Base-by-base conservation (phyloP, 2,888 invertebrate genomes). In the Eupithecia abbreviata region DNA sequence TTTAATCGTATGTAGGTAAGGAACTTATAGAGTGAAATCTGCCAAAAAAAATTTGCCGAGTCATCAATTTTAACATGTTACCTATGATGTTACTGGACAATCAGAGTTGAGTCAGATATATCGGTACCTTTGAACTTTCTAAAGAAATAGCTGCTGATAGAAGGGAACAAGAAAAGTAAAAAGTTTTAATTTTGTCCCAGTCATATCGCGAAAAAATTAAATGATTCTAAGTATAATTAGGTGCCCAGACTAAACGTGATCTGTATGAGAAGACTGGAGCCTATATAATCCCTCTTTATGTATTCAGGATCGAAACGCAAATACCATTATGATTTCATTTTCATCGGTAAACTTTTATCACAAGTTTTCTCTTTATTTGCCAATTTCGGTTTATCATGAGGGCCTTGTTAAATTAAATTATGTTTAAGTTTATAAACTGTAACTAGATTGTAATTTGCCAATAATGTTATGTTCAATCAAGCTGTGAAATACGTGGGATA, bases 231-330 rank as follows among this genome's bases (percentile, higher is more conserved):
- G 9, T 58, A 15, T 68, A 68, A 68, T 45, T 68, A 68, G 67
- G n/a, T 4, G 9, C 67, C n/a, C 67, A 43, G 43, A 45, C 80
- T 82, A 84, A 84, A 87, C 84, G 85, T 85, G 85, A 86, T 85
- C 76, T 83, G 82, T 80, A 82, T 75, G 55, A 76, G 75, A 79
- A 74, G 80, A 83, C 82, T 79, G 78, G 77, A 80, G 71, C 76
- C 41, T 81, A 82, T 80, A 83, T 47, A 62, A 84, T 82, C 77
- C 84, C 85, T 83, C 77, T 85, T 87, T 86, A 85, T 82, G 84
- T 86, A 88, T 89, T 87, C 87, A 85, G 83, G 81, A 76, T 80
- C 78, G 74, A 77, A 76, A 76, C 43, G 69, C 78, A 55, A 79
- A 73, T 74, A 66, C 47, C 72, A 81, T 83, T 71, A 51, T 81